Evolutionary conservation across 92 coral and sea anemone genomes (phyloP).

Genomic region (Actinernus sp.): DNA sequence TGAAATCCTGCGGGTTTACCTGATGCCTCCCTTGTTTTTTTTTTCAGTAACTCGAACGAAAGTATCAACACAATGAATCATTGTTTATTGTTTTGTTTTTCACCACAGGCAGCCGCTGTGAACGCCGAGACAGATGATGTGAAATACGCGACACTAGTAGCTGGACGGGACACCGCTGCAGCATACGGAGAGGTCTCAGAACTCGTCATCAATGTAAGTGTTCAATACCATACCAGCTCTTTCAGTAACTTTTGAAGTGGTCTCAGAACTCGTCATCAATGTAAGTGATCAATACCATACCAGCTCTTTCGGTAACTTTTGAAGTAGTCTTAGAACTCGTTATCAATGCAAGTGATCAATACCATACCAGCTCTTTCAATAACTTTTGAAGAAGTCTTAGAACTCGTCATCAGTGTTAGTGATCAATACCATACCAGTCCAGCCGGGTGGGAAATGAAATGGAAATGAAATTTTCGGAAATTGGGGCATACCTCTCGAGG

Average conservation of each 20-base stretch:
- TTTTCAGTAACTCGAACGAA: too few relatives aligned
- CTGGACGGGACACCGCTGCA: slow-evolving; percentile 87
- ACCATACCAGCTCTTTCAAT: too few relatives aligned
- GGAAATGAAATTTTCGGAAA: too few relatives aligned
- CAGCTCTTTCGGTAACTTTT: slow-evolving; percentile 80
- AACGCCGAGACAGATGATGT: slow-evolving; percentile 80
- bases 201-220: slow-evolving; percentile 88
- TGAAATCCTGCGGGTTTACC: too few relatives aligned
- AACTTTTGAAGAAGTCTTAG: slow-evolving; percentile 87
- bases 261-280: slow-evolving; percentile 89
- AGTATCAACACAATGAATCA: too few relatives aligned
- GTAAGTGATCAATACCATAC: slow-evolving; percentile 68
- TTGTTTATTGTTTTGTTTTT: background rate
- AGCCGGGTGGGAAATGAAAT: too few relatives aligned
- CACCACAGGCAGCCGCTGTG: slow-evolving; percentile 86
- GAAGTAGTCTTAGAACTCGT: slow-evolving; percentile 91
- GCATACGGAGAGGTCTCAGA: slow-evolving; percentile 92
- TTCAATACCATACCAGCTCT: too few relatives aligned
- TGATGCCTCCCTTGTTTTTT: too few relatives aligned
- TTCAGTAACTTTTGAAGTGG: slow-evolving; percentile 82
- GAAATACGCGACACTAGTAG: slow-evolving; percentile 66
- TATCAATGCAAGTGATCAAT: slow-evolving; percentile 70
- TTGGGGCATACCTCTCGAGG: background rate
- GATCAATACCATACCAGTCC: too few relatives aligned
- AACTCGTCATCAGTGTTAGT: slow-evolving; percentile 90